Percentiles rank a stretch among this genome's conserved stretches.
These are phyloP conservation scores for Tryphoninae sp. DNA, from an alignment of 2,888 invertebrate genomes.

Conservation along the genomic window DNA sequence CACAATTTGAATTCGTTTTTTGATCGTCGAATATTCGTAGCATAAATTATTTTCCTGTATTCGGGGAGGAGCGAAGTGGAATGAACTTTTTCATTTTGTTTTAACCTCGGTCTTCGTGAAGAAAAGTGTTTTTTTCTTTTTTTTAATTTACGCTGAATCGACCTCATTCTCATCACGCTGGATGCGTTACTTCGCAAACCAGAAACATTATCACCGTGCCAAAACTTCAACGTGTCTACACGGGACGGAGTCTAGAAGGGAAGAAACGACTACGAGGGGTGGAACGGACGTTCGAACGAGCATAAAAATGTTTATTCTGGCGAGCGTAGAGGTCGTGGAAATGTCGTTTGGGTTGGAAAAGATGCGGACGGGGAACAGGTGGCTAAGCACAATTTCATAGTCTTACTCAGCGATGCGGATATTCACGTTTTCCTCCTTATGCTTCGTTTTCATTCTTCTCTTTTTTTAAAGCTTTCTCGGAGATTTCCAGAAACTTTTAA, in stretches of 20 bases:
- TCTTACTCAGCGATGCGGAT: slow-evolving; percentile 13
- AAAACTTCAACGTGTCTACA: slow-evolving; percentile 1
- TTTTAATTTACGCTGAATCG: not conserved
- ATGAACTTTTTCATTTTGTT: not conserved
- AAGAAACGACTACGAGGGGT: not conserved
- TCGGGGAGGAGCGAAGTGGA: not conserved
- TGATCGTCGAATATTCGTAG: not conserved
- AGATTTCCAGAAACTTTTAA: no score
- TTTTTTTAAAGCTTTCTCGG: not conserved
- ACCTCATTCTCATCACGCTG: not conserved
- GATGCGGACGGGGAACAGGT: slow-evolving; percentile 14
- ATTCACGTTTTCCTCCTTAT: not conserved
- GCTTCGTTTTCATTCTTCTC: not conserved
- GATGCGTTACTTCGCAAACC: slow-evolving; percentile 5
- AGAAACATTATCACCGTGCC: not conserved
- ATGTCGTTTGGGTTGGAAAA: not conserved
- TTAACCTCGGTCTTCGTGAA: not conserved
- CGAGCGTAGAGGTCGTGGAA: slow-evolving; percentile 9
- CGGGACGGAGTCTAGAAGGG: not conserved
- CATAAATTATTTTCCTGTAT: not conserved
- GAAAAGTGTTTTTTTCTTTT: not conserved
- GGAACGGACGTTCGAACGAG: not conserved
- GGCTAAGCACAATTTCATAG: slow-evolving; percentile 42
- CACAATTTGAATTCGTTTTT: not conserved
- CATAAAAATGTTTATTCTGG: slow-evolving; percentile 31